Evolutionary conservation across 2,888 invertebrate genomes (phyloP).

Genomic region (Nymphalis polychloros): DNA sequence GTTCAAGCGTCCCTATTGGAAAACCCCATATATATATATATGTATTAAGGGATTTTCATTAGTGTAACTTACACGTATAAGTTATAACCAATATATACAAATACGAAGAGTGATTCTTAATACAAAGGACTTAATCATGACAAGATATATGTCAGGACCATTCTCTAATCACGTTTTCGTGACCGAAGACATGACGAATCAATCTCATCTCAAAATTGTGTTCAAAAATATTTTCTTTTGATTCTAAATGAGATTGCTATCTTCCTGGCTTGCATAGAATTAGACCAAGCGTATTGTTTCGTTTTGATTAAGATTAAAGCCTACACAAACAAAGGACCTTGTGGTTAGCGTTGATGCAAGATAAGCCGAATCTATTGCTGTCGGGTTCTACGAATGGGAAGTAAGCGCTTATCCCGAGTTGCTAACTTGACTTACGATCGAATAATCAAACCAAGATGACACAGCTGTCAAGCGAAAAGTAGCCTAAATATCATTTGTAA

Average conservation of each 20-base stretch:
- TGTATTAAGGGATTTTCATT: no score
- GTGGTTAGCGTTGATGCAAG: conserved; percentile 54
- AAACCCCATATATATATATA: no score
- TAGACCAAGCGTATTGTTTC: conserved; percentile 19
- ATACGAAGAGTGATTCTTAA: no score
- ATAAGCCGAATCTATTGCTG: conserved; percentile 55
- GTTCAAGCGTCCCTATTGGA: no score
- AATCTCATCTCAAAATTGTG: no score
- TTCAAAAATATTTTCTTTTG: not conserved
- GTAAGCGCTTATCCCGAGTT: conserved; percentile 42
- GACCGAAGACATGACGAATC: no score
- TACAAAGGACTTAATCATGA: no score
- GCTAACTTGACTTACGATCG: conserved; percentile 45
- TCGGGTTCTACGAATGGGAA: conserved; percentile 45
- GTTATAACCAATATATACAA: no score
- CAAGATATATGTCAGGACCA: no score
- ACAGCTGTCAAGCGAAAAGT: conserved; percentile 18
- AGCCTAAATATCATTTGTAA: not conserved
- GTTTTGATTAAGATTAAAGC: conserved; percentile 27
- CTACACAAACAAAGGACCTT: conserved; percentile 36
- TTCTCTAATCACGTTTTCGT: no score
- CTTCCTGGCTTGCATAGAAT: not conserved
- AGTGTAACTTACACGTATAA: no score
- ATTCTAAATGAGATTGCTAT: not conserved
- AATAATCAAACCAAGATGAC: conserved; percentile 40